These are phyloP conservation scores for Oncorhynchus nerka DNA, from an alignment of 2,113 vertebrate species.

Conservation along the genomic window DNA sequence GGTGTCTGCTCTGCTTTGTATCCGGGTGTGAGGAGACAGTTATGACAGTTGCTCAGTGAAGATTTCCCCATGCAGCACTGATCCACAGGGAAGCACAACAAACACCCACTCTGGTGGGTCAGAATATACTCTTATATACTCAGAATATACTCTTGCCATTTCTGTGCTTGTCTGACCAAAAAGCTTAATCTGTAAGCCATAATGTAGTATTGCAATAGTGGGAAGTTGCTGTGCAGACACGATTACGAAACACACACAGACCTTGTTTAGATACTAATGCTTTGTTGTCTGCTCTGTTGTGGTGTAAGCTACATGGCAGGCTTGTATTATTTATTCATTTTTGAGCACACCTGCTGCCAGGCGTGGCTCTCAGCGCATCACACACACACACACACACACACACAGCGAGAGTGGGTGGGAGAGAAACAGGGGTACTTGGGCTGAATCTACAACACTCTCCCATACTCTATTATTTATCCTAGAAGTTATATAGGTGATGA, in stretches of 20 bases:
- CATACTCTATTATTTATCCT: slow-evolving; percentile 17
- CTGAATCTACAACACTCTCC: slow-evolving; percentile 7
- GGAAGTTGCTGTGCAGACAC: background rate
- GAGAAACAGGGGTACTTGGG: background rate
- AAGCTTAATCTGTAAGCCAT: no score
- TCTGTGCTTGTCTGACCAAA: no score
- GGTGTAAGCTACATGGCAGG: background rate
- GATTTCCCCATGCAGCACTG: slow-evolving; percentile 5
- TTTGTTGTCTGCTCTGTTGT: background rate
- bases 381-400: background rate
- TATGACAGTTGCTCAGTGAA: slow-evolving; percentile 44
- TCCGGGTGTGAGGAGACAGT: background rate
- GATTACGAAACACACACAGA: background rate
- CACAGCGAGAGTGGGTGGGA: background rate
- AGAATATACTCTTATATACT: no score
- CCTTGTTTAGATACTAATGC: background rate
- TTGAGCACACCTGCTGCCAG: background rate
- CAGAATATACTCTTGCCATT: no score
- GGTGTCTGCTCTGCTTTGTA: background rate
- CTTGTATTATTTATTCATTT: slow-evolving; percentile 8
- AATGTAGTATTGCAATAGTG: background rate
- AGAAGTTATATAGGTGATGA: slow-evolving; percentile 12
- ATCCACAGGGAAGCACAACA: slow-evolving; percentile 8
- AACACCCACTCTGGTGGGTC: background rate
- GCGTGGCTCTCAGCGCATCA: no score